A percentile compares a stretch with the other conserved stretches of the same genome.
These are phyloP conservation scores for Salvator merianae DNA, from an alignment of 2,113 vertebrate genomes.

Conservation along the genomic window DNA sequence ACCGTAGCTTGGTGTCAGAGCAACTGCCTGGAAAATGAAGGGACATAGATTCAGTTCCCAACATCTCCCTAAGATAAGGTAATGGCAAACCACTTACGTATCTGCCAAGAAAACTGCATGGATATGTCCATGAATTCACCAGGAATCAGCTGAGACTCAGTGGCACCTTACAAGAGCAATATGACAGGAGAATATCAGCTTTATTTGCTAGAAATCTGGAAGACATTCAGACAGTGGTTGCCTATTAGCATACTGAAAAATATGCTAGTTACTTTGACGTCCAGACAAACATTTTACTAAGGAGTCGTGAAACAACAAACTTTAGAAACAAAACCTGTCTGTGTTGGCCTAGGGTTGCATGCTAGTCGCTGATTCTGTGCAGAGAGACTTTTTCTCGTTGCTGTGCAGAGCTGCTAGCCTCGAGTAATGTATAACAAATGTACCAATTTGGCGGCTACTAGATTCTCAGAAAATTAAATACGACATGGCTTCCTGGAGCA, in stretches of 20 bases:
- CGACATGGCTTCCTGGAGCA: conserved; percentile 41
- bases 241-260: neutral
- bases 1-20: no score
- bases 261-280: neutral
- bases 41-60: no score
- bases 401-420: neutral
- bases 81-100: no score
- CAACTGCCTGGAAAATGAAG: no score
- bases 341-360: neutral
- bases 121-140: no score
- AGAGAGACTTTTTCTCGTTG: neutral
- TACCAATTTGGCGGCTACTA: neutral
- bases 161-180: no score
- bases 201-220: neutral
- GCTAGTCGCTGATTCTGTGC: neutral
- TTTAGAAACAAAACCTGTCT: neutral
- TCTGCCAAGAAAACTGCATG: no score
- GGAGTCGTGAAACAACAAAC: no score
- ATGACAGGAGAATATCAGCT: neutral
- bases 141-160: no score
- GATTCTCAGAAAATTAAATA: neutral
- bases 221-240: neutral
- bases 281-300: no score
- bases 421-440: neutral
- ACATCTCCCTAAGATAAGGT: no score